Conservation (phyloP, 1,140 invertebrate species). For the Lepidotrigona ventralis region DNA sequence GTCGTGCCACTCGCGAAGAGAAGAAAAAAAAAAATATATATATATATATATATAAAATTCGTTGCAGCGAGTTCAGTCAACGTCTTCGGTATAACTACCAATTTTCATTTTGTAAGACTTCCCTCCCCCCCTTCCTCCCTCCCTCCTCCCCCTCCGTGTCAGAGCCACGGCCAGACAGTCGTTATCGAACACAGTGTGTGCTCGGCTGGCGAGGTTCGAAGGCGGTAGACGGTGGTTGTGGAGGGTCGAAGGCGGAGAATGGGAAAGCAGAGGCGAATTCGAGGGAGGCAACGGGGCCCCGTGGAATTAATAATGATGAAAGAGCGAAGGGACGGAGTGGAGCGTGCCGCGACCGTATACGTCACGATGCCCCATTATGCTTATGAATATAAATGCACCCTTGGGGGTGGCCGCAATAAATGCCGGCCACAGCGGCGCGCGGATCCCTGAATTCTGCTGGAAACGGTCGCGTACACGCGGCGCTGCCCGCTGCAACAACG, state of each 20-base stretch:
- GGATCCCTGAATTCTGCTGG: conserved; percentile 64
- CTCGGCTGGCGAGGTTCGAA: neutral
- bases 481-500: conserved; percentile 43
- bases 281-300: conserved; percentile 11
- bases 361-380: conserved; percentile 65
- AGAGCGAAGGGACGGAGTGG: conserved; percentile 61
- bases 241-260: neutral
- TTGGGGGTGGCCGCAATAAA: conserved; percentile 65
- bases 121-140: too few relatives aligned
- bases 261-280: conserved; percentile 3
- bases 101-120: too few relatives aligned
- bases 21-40: too few relatives aligned
- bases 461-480: conserved; percentile 53
- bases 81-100: too few relatives aligned
- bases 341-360: conserved; percentile 53
- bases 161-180: neutral
- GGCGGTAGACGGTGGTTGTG: neutral
- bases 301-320: conserved; percentile 65
- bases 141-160: too few relatives aligned
- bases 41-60: too few relatives aligned
- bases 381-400: conserved; percentile 68
- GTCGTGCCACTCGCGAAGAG: too few relatives aligned
- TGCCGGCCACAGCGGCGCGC: conserved; percentile 50
- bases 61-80: too few relatives aligned
- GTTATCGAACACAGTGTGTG: neutral